These are phyloP conservation scores for Campylomormyrus tamandua DNA, from an alignment of 2,113 vertebrate genomes.

Conservation along the genomic window DNA sequence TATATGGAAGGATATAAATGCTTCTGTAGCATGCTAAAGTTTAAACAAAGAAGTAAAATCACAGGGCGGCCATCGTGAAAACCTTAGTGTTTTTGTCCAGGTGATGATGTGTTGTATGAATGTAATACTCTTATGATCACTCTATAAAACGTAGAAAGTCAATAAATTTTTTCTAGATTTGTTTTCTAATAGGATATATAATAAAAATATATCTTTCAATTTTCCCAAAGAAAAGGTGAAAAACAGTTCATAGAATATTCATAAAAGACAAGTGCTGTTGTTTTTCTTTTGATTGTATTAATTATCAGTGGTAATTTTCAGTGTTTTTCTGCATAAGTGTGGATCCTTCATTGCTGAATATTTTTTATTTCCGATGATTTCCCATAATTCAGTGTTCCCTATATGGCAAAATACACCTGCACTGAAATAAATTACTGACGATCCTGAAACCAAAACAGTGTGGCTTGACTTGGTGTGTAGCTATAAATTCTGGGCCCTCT, in stretches of 20 bases:
- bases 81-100: not conserved
- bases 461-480: too few species aligned
- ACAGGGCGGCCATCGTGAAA: not conserved
- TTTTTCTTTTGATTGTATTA: not conserved
- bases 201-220: not conserved
- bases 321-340: not conserved
- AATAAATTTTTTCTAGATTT: not conserved
- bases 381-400: not conserved
- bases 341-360: not conserved
- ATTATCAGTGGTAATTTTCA: not conserved
- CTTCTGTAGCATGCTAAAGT: not conserved
- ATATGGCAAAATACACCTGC: not conserved
- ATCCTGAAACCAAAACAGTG: too few species aligned
- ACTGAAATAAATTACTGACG: not conserved
- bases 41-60: not conserved
- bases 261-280: not conserved
- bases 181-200: not conserved
- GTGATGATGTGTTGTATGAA: not conserved
- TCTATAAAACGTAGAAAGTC: not conserved
- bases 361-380: not conserved
- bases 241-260: not conserved
- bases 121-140: not conserved
- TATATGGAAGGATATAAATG: not conserved
- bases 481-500: too few species aligned
- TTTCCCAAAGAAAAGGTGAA: not conserved